These are phyloP conservation scores for Nasonovia ribisnigri DNA, from an alignment of 2,888 invertebrate genomes.

Conservation along the genomic window DNA sequence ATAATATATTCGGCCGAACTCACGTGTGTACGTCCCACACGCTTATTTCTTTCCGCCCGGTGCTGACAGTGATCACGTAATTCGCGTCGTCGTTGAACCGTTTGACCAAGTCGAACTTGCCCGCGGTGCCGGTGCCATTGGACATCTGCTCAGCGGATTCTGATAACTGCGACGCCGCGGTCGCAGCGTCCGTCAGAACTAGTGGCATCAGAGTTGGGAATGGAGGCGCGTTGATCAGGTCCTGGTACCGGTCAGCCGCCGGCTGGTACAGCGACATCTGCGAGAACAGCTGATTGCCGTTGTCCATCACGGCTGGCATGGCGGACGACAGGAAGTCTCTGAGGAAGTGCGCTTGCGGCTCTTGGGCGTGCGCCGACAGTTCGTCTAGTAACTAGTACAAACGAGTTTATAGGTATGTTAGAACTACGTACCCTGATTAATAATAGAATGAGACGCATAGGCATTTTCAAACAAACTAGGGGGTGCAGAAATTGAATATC, in stretches of 20 bases:
- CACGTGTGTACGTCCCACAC: slow-evolving; percentile 83
- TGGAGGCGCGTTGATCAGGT: slow-evolving; percentile 3
- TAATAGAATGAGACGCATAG: not conserved
- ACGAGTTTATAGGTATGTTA: too few relatives aligned
- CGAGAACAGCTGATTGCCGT: slow-evolving; percentile 86
- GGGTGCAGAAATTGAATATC: not conserved
- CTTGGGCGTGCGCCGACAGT: slow-evolving; percentile 10
- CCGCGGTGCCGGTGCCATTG: not conserved
- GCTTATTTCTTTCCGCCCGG: slow-evolving; percentile 81
- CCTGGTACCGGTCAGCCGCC: slow-evolving; percentile 6
- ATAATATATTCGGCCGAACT: slow-evolving; percentile 66
- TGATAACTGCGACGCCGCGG: not conserved
- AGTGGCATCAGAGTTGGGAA: slow-evolving; percentile 47
- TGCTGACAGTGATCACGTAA: slow-evolving; percentile 82
- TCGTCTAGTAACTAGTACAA: slow-evolving; percentile 47
- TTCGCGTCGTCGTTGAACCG: slow-evolving; percentile 78
- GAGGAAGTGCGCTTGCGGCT: slow-evolving; percentile 33
- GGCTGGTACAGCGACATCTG: slow-evolving; percentile 70
- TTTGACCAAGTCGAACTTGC: slow-evolving; percentile 75
- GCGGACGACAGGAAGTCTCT: slow-evolving; percentile 34
- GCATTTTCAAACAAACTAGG: not conserved
- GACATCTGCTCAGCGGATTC: too few relatives aligned
- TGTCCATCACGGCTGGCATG: slow-evolving; percentile 80
- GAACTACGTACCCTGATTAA: not conserved
- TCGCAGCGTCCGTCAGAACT: not conserved